Conservation (phyloP, 2,113 vertebrate species). For the Brienomyrus brachyistius region DNA sequence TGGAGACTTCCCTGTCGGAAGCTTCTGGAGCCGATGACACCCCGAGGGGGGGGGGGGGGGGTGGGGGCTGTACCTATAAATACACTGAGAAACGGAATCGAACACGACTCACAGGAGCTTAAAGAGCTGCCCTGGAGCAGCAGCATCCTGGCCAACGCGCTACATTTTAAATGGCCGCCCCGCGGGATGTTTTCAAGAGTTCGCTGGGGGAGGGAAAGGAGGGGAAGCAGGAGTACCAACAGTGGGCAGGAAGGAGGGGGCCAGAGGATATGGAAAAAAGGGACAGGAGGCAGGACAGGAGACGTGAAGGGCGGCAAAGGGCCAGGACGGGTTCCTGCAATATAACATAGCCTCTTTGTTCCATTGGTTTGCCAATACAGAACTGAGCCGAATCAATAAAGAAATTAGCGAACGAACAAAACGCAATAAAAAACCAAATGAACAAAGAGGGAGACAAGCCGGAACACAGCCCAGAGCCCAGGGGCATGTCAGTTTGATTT, state of each 20-base stretch:
- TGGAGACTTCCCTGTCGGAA: background rate
- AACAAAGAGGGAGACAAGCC: background rate
- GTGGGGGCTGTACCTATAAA: background rate
- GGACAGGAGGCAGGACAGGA: background rate
- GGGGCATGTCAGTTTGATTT: slow-evolving; percentile 1
- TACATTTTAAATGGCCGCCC: background rate
- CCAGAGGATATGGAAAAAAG: background rate
- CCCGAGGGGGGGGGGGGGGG: background rate
- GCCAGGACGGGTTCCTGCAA: background rate
- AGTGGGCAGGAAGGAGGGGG: background rate
- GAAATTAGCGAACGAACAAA: background rate
- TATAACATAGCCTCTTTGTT: background rate
- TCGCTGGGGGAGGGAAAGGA: background rate
- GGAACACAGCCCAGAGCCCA: background rate
- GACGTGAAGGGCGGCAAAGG: background rate
- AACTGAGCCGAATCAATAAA: background rate
- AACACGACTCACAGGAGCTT: background rate
- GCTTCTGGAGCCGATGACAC: background rate
- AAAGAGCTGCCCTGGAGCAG: background rate
- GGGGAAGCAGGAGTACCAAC: background rate
- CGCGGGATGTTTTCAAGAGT: background rate
- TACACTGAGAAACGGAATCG: background rate
- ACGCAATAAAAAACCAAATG: background rate
- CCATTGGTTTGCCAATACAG: background rate
- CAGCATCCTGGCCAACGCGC: background rate